These are phyloP conservation scores for Trichonephila inaurata DNA, from an alignment of 1,140 invertebrate species.

Conservation along the genomic window DNA sequence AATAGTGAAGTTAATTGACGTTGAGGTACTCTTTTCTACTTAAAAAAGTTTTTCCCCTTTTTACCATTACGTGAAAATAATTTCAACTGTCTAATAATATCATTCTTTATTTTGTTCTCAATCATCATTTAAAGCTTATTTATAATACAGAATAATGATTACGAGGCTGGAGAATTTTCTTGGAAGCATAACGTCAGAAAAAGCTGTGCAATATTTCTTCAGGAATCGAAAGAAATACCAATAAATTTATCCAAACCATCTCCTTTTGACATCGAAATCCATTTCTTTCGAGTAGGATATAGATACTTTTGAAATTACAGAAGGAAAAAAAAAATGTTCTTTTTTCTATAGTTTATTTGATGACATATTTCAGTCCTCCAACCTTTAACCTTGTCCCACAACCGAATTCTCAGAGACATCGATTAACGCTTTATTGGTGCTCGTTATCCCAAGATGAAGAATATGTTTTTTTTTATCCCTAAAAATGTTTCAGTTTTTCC, in stretches of 20 bases:
- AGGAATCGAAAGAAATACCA: not conserved
- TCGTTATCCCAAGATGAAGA: constrained; percentile 32
- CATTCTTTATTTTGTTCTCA: no score
- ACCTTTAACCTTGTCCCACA: constrained; percentile 53
- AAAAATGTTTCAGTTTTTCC: not conserved
- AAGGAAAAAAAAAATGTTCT: not conserved
- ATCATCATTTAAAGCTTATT: no score
- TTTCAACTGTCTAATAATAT: no score
- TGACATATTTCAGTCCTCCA: constrained; percentile 49
- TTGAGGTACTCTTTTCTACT: no score
- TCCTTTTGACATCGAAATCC: not conserved
- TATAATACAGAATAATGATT: no score
- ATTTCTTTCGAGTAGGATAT: not conserved
- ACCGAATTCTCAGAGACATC: constrained; percentile 32
- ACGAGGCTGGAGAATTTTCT: no score
- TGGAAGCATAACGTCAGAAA: no score
- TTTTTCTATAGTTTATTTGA: constrained; percentile 37
- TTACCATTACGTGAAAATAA: no score
- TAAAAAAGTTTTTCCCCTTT: no score
- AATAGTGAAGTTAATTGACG: no score
- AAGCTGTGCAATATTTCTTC: no score
- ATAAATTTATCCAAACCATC: not conserved
- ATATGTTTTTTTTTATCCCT: not conserved
- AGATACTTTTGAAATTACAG: not conserved
- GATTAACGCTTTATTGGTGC: constrained; percentile 53